Percentiles rank a stretch among this genome's conserved stretches.
These are phyloP conservation scores for Carassius auratus DNA, from an alignment of 2,113 vertebrate genomes.

Conservation along the genomic window DNA sequence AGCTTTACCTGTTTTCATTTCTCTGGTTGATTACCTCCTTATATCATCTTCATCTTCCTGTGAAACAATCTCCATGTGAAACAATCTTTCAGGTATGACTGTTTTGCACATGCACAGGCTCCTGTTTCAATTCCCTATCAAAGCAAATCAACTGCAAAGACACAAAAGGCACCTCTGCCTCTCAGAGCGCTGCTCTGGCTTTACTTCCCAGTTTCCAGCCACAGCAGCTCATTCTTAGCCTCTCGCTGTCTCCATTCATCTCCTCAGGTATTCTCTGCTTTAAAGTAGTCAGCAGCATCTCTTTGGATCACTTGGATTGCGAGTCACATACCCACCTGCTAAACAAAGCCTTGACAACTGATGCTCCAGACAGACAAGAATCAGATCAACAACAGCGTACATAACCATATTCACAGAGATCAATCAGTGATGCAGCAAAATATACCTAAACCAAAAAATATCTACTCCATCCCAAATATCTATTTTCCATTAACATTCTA, in stretches of 20 bases:
- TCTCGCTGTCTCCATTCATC: background rate
- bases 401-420: background rate
- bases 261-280: background rate
- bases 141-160: conserved; percentile 11
- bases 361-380: background rate
- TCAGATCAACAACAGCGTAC: background rate
- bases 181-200: background rate
- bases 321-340: conserved; percentile 21
- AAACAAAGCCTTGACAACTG: conserved; percentile 34
- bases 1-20: conserved; percentile 38
- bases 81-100: background rate
- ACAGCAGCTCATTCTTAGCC: background rate
- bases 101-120: background rate
- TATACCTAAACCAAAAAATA: background rate
- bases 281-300: background rate
- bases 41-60: background rate
- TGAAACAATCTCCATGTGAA: background rate
- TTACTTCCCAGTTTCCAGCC: background rate
- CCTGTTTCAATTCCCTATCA: background rate
- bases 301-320: background rate
- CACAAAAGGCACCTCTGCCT: background rate
- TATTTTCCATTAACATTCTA: background rate
- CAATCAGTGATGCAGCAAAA: background rate
- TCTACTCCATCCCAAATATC: background rate
- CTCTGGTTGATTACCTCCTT: conserved; percentile 28